phyloP scores from a whole-genome alignment of 2,797 vertebrate genomes.

The Sebastes hubbsi region DNA sequence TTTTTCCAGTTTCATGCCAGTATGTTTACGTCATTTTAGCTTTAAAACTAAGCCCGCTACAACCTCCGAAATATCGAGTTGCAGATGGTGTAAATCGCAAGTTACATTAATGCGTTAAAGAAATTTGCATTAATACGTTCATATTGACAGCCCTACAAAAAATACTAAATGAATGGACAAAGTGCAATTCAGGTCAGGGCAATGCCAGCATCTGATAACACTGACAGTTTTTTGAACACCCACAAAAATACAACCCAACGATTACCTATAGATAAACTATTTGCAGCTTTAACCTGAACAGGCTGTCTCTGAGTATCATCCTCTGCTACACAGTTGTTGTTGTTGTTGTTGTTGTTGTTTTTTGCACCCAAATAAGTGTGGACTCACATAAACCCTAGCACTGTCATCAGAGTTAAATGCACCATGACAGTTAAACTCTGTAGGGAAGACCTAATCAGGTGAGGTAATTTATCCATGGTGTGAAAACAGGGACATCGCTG shows the following conservation, averaged over 20 bases:
- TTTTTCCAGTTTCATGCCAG: no score
- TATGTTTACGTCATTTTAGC: no score
- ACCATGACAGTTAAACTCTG: slow-evolving; percentile 39
- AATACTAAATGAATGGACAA: neutral
- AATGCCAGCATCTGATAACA: neutral
- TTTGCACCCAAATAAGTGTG: slow-evolving; percentile 9
- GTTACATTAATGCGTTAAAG: no score
- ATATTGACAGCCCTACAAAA: neutral
- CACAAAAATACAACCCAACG: neutral
- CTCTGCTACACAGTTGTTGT: neutral
- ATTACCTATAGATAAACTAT: neutral
- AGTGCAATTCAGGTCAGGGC: neutral
- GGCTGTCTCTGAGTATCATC: neutral
- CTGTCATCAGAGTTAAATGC: slow-evolving; percentile 26
- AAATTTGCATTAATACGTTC: no score
- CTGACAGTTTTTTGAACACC: neutral
- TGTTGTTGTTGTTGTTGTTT: neutral
- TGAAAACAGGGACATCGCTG: slow-evolving; percentile 34
- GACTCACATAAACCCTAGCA: slow-evolving; percentile 8
- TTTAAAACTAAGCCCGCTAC: no score
- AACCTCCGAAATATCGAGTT: no score
- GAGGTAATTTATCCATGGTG: slow-evolving; percentile 45
- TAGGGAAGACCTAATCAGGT: slow-evolving; percentile 44
- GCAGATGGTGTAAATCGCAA: no score
- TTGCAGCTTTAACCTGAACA: neutral